These are phyloP conservation scores for Lucinisca nassula DNA, from an alignment of 2,888 invertebrate genomes.

Conservation along the genomic window DNA sequence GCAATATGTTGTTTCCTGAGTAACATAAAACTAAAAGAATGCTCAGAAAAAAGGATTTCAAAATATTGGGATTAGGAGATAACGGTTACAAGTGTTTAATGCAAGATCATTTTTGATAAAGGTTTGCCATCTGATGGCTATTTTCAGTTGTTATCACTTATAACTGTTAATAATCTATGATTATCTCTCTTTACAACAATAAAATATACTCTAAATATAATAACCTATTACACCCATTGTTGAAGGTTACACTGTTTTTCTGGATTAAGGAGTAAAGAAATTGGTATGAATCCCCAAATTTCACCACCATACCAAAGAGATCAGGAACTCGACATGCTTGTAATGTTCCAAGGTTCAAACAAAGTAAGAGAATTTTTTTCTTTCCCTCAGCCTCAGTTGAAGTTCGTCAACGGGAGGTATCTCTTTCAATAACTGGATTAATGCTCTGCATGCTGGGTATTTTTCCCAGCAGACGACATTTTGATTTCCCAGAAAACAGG, in stretches of 20 bases:
- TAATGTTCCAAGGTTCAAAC: background rate
- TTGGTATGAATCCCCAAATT: background rate
- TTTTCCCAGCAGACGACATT: too few relatives aligned
- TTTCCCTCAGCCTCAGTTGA: too few relatives aligned
- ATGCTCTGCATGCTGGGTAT: too few relatives aligned
- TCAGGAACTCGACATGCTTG: background rate
- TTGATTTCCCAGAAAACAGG: too few relatives aligned
- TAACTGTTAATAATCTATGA: background rate
- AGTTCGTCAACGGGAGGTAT: too few relatives aligned
- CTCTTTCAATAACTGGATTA: too few relatives aligned
- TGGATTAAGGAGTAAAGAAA: background rate
- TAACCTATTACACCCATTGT: background rate
- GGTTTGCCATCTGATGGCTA: background rate
- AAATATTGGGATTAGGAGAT: too few relatives aligned
- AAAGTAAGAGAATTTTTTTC: background rate
- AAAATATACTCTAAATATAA: background rate
- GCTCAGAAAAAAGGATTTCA: too few relatives aligned
- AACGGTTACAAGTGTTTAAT: too few relatives aligned
- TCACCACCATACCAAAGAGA: background rate
- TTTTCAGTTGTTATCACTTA: background rate
- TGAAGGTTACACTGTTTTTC: background rate
- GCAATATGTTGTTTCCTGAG: too few relatives aligned
- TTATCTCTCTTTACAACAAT: background rate
- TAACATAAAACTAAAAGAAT: too few relatives aligned
- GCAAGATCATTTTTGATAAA: too few relatives aligned